Percentiles rank a stretch among this genome's conserved stretches.
Evolutionary conservation across 2,888 invertebrate species (phyloP).

Genomic region (Shargacucullia verbasci): DNA sequence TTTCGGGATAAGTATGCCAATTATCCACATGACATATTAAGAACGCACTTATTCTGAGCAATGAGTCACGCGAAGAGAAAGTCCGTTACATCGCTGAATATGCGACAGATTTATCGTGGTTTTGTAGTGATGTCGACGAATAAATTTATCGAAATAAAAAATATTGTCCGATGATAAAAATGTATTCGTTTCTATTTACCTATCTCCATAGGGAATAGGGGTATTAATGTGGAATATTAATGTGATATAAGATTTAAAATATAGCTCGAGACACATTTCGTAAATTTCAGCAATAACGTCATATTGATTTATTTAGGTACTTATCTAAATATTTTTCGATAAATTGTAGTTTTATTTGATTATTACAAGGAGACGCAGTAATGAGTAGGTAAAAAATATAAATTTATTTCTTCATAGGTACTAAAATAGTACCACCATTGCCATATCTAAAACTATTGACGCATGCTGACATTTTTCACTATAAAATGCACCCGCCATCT

Average conservation of each 20-base stretch:
- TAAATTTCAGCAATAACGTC: no score
- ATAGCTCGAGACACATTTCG: no score
- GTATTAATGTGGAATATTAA: no score
- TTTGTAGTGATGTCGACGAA: slow-evolving; percentile 68
- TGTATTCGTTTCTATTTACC: no score
- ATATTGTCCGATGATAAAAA: no score
- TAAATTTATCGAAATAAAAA: slow-evolving; percentile 1
- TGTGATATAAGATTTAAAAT: no score
- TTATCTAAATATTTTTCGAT: no score
- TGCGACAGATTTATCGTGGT: slow-evolving; percentile 88
- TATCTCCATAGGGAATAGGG: no score
- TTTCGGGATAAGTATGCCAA: slow-evolving; percentile 84
- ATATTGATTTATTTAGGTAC: no score
- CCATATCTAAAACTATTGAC: slow-evolving; percentile 1
- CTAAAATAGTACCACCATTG: slow-evolving; percentile 1
- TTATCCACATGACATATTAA: slow-evolving; percentile 87
- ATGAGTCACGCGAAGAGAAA: slow-evolving; percentile 87
- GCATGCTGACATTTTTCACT: slow-evolving; percentile 10
- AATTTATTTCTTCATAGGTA: background rate
- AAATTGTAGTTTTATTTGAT: no score
- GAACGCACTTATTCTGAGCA: slow-evolving; percentile 85
- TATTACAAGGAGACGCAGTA: no score
- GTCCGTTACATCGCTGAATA: slow-evolving; percentile 88
- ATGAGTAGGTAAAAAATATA: no score
- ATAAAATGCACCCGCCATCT: background rate